Conservation (phyloP, 2,888 invertebrate species). For the Lypha dubia region DNA sequence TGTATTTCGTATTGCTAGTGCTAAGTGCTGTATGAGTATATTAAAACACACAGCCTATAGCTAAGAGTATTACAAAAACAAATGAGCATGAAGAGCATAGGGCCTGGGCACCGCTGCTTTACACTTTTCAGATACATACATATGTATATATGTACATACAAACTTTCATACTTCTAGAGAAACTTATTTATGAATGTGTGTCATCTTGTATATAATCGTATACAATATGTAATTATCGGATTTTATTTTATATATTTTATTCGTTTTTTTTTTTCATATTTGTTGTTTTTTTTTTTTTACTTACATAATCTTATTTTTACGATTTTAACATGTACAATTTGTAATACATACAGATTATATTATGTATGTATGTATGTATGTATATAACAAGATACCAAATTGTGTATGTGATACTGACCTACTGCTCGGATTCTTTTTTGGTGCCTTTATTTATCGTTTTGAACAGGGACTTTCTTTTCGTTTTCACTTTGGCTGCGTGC, state of each 20-base stretch:
- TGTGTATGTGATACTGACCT: constrained; percentile 71
- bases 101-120: too few relatives aligned
- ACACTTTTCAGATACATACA: neutral
- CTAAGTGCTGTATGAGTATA: too few relatives aligned
- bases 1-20: too few relatives aligned
- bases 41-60: too few relatives aligned
- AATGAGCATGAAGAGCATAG: too few relatives aligned
- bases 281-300: constrained; percentile 43
- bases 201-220: neutral
- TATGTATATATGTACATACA: too few relatives aligned
- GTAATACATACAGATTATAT: constrained; percentile 25
- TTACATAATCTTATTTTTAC: constrained; percentile 62
- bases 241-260: neutral
- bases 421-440: constrained; percentile 66
- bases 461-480: constrained; percentile 37
- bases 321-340: constrained; percentile 9
- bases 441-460: constrained; percentile 34
- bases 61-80: too few relatives aligned
- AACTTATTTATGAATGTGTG: neutral
- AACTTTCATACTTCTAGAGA: neutral
- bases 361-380: too few relatives aligned
- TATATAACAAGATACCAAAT: constrained; percentile 48
- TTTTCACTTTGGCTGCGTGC: constrained; percentile 59
- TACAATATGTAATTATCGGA: constrained; percentile 21
- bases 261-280: neutral